Conservation (phyloP, 2,113 vertebrate genomes). For the Merops nubicus region DNA sequence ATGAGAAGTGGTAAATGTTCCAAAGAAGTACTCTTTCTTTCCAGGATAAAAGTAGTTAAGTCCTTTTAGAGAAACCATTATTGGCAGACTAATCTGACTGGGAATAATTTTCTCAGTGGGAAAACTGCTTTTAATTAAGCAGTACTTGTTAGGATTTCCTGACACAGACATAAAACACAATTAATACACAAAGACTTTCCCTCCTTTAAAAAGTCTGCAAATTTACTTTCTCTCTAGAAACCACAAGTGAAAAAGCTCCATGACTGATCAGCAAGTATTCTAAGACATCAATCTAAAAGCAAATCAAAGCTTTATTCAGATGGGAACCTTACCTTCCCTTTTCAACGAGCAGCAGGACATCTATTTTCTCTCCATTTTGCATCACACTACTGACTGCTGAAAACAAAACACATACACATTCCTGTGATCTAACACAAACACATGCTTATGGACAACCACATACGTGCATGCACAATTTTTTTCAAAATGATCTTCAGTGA, state of each 20-base stretch:
- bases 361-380: constrained; percentile 89
- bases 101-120: constrained; percentile 24
- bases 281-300: background rate
- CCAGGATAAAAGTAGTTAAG: background rate
- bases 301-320: background rate
- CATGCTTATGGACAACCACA: background rate
- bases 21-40: background rate
- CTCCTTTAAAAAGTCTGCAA: background rate
- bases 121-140: constrained; percentile 42
- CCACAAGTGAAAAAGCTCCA: background rate
- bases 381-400: constrained; percentile 86
- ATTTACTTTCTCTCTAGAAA: background rate
- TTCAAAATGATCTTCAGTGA: background rate
- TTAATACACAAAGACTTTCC: constrained; percentile 17
- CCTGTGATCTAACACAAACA: background rate
- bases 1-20: background rate
- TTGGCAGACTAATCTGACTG: background rate
- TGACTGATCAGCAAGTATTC: background rate
- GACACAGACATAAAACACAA: background rate
- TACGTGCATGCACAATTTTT: background rate
- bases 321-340: constrained; percentile 86
- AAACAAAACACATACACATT: background rate
- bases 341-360: constrained; percentile 91
- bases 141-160: constrained; percentile 2
- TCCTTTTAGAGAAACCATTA: background rate